A percentile compares a stretch with the other conserved stretches of the same genome.
Conservation (phyloP, 2,888 invertebrate species). For the Agriotes lineatus region DNA sequence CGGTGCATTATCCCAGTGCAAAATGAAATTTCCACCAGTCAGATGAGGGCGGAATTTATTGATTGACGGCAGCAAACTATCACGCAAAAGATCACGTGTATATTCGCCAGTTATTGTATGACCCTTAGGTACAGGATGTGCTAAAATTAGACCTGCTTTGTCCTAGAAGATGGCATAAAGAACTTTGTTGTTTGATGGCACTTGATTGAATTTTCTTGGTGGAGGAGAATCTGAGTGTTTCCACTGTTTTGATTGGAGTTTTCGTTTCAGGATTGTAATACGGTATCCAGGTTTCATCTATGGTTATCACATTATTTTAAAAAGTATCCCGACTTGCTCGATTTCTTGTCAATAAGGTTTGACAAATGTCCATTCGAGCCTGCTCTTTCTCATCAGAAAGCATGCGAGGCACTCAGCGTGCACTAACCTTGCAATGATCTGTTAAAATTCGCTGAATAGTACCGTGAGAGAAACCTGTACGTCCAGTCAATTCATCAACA, state of each 20-base stretch:
- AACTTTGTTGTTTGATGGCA: conserved; percentile 1
- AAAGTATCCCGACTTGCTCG: not conserved
- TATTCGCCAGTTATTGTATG: not conserved
- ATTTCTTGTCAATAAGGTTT: not conserved
- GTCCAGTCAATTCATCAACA: not conserved
- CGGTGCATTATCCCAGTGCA: no score
- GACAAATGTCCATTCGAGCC: not conserved
- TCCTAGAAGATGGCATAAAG: not conserved
- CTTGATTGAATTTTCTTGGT: not conserved
- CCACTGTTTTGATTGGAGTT: not conserved
- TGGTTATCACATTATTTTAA: not conserved
- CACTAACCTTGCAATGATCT: not conserved
- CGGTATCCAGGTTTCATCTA: not conserved
- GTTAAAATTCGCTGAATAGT: not conserved
- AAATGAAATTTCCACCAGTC: no score
- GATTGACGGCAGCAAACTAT: no score
- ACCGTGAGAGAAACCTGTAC: not conserved
- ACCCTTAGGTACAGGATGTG: not conserved
- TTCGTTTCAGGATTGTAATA: not conserved
- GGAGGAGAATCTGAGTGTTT: not conserved
- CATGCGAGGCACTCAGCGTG: not conserved
- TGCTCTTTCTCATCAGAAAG: not conserved
- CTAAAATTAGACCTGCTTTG: not conserved
- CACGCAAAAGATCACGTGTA: no score
- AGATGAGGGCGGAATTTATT: no score